A percentile compares a stretch with the other conserved stretches of the same genome.
Evolutionary conservation across 1,140 invertebrate species (phyloP).

Genomic region (Drosophila kikkawai): DNA sequence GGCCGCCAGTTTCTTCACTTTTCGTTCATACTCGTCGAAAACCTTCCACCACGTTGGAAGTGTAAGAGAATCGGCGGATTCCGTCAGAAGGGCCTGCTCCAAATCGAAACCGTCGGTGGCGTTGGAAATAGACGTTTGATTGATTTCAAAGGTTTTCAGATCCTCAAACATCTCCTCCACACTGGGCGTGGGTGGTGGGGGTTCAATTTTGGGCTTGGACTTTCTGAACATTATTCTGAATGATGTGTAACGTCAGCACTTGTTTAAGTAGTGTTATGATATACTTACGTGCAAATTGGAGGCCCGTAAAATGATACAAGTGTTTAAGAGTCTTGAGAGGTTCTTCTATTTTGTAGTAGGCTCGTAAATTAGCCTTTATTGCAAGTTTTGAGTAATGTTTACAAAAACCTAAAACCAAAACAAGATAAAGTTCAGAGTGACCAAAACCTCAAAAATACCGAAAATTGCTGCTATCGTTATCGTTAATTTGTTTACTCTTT

Average conservation of each 20-base stretch:
- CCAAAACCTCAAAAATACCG: background rate
- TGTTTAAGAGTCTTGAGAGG: too few relatives aligned
- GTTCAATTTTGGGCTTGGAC: conserved; percentile 60
- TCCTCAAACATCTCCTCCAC: conserved; percentile 69
- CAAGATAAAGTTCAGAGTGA: background rate
- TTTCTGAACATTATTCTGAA: conserved; percentile 70
- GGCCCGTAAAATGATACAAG: background rate
- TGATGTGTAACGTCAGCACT: conserved; percentile 46
- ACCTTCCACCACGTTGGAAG: conserved; percentile 64
- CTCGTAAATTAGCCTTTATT: background rate
- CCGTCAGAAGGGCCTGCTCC: conserved; percentile 57
- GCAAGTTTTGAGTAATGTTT: conserved; percentile 8
- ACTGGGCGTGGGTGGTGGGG: conserved; percentile 63
- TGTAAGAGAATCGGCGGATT: conserved; percentile 39
- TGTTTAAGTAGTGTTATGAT: background rate
- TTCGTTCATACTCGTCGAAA: conserved; percentile 70
- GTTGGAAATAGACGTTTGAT: conserved; percentile 12
- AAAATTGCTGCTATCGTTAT: too few relatives aligned
- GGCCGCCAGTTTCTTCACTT: conserved; percentile 44
- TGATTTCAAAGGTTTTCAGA: conserved; percentile 68
- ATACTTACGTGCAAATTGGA: background rate
- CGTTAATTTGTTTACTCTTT: too few relatives aligned
- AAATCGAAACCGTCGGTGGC: conserved; percentile 34
- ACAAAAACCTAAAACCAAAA: conserved; percentile 18
- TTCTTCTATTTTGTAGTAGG: background rate